Conservation (phyloP, 92 coral and sea anemone genomes). For the Isaurus tuberculatus region DNA sequence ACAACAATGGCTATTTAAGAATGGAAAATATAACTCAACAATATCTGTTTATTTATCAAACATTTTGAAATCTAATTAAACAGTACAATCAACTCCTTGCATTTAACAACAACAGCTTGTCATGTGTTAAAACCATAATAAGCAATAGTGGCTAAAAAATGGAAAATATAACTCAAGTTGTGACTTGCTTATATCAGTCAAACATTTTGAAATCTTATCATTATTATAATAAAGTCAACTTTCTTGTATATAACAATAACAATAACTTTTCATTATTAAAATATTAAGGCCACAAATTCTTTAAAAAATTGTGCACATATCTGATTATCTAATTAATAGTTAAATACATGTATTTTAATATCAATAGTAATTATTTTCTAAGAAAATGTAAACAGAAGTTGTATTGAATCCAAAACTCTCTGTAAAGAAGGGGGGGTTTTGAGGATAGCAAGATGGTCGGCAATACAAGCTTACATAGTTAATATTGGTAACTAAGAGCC, state of each 20-base stretch:
- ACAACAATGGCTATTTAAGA: slow-evolving; percentile 28
- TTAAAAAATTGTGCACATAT: slow-evolving; percentile 12
- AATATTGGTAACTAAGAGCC: slow-evolving; percentile 28
- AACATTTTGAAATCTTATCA: slow-evolving; percentile 6
- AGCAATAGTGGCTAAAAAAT: slow-evolving; percentile 26
- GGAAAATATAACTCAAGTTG: slow-evolving; percentile 26
- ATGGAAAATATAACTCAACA: slow-evolving; percentile 31
- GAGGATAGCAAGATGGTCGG: slow-evolving; percentile 27
- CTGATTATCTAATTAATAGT: slow-evolving; percentile 29
- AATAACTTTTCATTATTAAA: slow-evolving; percentile 1
- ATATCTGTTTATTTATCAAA: slow-evolving; percentile 17
- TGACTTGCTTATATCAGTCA: slow-evolving; percentile 13
- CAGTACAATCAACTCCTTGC: slow-evolving; percentile 31
- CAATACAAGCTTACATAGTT: slow-evolving; percentile 26
- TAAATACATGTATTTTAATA: slow-evolving; percentile 27
- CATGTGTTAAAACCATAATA: slow-evolving; percentile 32
- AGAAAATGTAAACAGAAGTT: slow-evolving; percentile 27
- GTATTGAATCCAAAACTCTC: slow-evolving; percentile 30
- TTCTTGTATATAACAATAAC: slow-evolving; percentile 7
- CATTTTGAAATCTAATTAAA: slow-evolving; percentile 33
- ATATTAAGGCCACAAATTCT: background rate
- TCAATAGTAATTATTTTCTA: slow-evolving; percentile 29
- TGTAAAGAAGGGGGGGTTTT: slow-evolving; percentile 28
- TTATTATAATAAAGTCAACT: slow-evolving; percentile 9
- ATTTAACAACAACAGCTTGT: slow-evolving; percentile 33